Conservation (phyloP, 2,797 vertebrate genomes). For the Limosa lapponica region DNA sequence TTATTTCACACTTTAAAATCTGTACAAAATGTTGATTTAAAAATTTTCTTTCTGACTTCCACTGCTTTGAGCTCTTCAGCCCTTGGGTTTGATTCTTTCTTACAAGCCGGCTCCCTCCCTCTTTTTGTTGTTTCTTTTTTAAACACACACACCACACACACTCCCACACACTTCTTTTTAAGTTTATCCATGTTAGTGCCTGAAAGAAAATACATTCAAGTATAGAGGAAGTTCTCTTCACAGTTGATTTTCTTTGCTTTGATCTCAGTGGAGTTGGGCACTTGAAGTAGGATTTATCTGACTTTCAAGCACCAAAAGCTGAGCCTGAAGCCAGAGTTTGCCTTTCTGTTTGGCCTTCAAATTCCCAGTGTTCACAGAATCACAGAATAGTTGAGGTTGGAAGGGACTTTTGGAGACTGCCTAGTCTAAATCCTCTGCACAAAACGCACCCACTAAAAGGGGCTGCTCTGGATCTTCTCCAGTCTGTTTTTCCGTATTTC, state of each 20-base stretch:
- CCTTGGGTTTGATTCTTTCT: not conserved
- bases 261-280: not conserved
- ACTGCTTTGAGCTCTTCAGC: not conserved
- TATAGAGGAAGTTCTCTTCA: not conserved
- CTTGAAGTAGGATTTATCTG: slow-evolving; percentile 9
- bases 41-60: not conserved
- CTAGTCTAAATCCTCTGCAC: not conserved
- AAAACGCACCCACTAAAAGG: not conserved
- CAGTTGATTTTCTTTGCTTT: slow-evolving; percentile 3
- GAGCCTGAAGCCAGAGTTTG: not conserved
- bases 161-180: not conserved
- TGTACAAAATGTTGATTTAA: not conserved
- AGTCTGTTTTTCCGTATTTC: not conserved
- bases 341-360: not conserved
- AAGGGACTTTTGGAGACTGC: not conserved
- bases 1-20: not conserved
- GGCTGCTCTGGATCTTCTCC: not conserved
- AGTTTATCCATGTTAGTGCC: not conserved
- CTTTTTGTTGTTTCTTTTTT: not conserved
- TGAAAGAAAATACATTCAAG: not conserved
- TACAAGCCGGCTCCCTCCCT: not conserved
- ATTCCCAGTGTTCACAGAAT: not conserved
- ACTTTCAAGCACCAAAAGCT: not conserved
- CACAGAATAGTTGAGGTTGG: not conserved
- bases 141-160: not conserved